Conservation (phyloP, 2,113 vertebrate species). For the Percina caprodes region DNA sequence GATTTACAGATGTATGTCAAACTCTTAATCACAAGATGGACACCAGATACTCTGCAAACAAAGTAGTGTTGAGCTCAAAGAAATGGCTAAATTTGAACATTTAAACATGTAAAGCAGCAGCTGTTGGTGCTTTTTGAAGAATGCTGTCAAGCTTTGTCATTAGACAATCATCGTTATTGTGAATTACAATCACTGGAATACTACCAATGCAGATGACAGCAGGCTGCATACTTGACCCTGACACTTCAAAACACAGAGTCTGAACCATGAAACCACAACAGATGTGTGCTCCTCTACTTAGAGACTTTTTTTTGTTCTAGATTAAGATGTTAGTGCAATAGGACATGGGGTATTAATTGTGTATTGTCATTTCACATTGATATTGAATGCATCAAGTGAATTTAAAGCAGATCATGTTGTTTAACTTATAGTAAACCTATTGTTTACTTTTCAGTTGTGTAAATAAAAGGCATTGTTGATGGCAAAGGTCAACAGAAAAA, state of each 20-base stretch:
- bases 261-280: slow-evolving; percentile 49
- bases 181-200: slow-evolving; percentile 46
- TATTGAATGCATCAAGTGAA: slow-evolving; percentile 22
- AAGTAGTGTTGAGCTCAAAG: slow-evolving; percentile 31
- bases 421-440: slow-evolving; percentile 22
- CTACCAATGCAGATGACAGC: slow-evolving; percentile 36
- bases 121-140: slow-evolving; percentile 37
- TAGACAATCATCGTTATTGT: slow-evolving; percentile 40
- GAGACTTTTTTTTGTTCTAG: slow-evolving; percentile 9
- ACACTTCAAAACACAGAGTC: slow-evolving; percentile 43
- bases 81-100: slow-evolving; percentile 24
- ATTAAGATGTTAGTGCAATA: slow-evolving; percentile 10
- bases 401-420: slow-evolving; percentile 25
- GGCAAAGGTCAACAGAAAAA: not conserved
- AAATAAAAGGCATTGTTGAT: slow-evolving; percentile 19
- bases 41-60: slow-evolving; percentile 44
- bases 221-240: slow-evolving; percentile 54
- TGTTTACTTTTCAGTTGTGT: slow-evolving; percentile 36
- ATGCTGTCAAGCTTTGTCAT: slow-evolving; percentile 30
- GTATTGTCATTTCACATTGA: slow-evolving; percentile 29
- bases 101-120: slow-evolving; percentile 31
- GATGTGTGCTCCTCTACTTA: slow-evolving; percentile 33
- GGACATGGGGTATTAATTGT: slow-evolving; percentile 26
- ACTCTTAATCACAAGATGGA: slow-evolving; percentile 37
- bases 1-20: slow-evolving; percentile 54